A percentile compares a stretch with the other conserved stretches of the same genome.
Evolutionary conservation across 2,797 vertebrate species (phyloP).

Genomic region (Cryptoblepharus egeriae): DNA sequence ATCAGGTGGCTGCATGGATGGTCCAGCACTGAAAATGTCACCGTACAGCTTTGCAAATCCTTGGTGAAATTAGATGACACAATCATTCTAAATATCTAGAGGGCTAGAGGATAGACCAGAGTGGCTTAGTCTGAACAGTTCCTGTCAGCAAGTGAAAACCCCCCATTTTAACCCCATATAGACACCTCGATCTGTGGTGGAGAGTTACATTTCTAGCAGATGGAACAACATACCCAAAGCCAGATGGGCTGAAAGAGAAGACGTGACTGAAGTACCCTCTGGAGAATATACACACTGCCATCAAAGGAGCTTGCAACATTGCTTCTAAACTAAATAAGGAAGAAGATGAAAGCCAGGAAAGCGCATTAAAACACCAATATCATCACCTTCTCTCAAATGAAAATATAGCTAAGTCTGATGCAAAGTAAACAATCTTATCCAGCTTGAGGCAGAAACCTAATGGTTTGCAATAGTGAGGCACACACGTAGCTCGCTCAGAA

Average conservation of each 20-base stretch:
- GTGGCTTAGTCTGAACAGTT: not conserved
- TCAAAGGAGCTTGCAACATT: slow-evolving; percentile 32
- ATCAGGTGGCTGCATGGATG: too few relatives aligned
- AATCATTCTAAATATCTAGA: not conserved
- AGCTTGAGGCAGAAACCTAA: slow-evolving; percentile 8
- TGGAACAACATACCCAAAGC: slow-evolving; percentile 6
- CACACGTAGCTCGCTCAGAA: not conserved
- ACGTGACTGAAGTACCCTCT: slow-evolving; percentile 3
- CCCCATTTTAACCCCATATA: not conserved
- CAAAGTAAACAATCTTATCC: slow-evolving; percentile 15
- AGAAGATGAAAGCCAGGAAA: slow-evolving; percentile 35
- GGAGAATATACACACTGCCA: slow-evolving; percentile 15
- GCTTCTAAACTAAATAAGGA: slow-evolving; percentile 29
- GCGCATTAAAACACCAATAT: slow-evolving; percentile 29
- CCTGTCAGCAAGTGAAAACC: not conserved
- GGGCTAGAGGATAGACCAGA: not conserved
- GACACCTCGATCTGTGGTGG: not conserved
- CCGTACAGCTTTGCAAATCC: not conserved
- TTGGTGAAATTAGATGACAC: too few relatives aligned
- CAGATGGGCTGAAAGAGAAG: slow-evolving; percentile 33
- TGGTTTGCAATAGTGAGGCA: not conserved
- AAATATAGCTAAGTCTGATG: slow-evolving; percentile 16
- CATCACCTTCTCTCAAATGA: slow-evolving; percentile 11
- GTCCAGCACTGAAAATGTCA: not conserved
- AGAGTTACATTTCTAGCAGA: not conserved